phyloP scores from a whole-genome alignment of 2,888 invertebrate species.

The Papilio elwesi region DNA sequence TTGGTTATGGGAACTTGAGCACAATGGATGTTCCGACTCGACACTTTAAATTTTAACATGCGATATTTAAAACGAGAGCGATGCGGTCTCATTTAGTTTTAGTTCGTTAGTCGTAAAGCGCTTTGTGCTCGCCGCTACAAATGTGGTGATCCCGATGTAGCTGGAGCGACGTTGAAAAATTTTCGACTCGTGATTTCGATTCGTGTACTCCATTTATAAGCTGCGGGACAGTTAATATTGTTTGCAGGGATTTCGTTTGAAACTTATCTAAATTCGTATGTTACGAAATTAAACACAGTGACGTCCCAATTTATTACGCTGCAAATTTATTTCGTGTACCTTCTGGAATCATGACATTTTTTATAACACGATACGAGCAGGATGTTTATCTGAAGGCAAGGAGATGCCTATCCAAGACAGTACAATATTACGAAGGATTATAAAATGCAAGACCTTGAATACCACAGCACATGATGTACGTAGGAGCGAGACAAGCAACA shows the following conservation, averaged over 20 bases:
- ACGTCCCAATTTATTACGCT: constrained; percentile 5
- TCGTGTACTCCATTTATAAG: constrained; percentile 79
- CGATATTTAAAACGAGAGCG: constrained; percentile 65
- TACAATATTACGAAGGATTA: constrained; percentile 7
- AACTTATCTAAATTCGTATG: constrained; percentile 48
- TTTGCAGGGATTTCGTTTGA: constrained; percentile 62
- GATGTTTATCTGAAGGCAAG: background rate
- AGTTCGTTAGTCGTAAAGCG: constrained; percentile 72
- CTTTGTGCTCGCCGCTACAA: constrained; percentile 74
- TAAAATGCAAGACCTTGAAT: background rate
- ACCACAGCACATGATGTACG: background rate
- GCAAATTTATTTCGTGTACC: constrained; percentile 5
- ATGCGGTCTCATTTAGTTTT: constrained; percentile 71
- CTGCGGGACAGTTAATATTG: constrained; percentile 69
- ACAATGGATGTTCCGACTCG: constrained; percentile 17
- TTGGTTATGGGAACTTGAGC: constrained; percentile 10
- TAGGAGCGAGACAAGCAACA: too few species aligned
- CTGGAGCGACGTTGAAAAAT: constrained; percentile 78
- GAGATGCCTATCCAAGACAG: constrained; percentile 7
- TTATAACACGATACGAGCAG: background rate
- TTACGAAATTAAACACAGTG: constrained; percentile 20
- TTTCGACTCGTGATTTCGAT: constrained; percentile 78
- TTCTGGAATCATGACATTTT: background rate
- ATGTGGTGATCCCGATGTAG: constrained; percentile 66
- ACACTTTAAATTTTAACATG: constrained; percentile 40